Base-by-base conservation (phyloP, 2,113 vertebrate genomes). In the Monopterus albus region DNA sequence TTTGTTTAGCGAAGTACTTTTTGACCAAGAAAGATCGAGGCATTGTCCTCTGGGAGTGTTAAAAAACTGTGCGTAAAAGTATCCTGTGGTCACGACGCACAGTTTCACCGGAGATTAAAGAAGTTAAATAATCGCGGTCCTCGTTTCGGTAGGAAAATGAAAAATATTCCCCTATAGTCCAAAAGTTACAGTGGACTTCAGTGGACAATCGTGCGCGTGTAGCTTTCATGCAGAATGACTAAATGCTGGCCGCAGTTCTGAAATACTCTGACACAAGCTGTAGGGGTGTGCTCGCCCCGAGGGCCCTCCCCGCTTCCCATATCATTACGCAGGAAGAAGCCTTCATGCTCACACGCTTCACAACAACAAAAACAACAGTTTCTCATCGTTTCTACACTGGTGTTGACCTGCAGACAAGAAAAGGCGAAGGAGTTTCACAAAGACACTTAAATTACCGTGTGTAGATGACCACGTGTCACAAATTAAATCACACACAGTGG, bases 1-100 rank as follows among this genome's bases (percentile, higher is more conserved):
- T 97, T 92, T 97, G 96, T 90, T 91, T 96, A 36, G 95, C 92
- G 80, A 97, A 95, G 57, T 96, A 94, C 87, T 98, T 96, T 91
- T 98, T 96, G 66, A 98, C 96, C 21, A 98, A 90, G 82, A 98
- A 98, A 15, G 96, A 98, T 9, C 96, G 95, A 88, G 97, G 97
- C 97, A 98, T 98, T 85, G 86, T 95, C 84, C 84, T 70, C 64
- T 57, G 56, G 45, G 40, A 43, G 61, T 1, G 56, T 67, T 6
- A n/a, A 81, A 53, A 3, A 58, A 35, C 33, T 58, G 81, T 89
- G 86, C 83, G 83, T 87, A 82, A 89, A 92, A 88, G 81, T 85
- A 73, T 84, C 81, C 84, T 50, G 67, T 45, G 78, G 72, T 57
- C 75, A 64, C 70, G 78, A 75, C 81, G 82, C 87, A 65, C 70